These are phyloP conservation scores for Cyanoliseus patagonus DNA, from an alignment of 2,113 vertebrate genomes.

Conservation along the genomic window DNA sequence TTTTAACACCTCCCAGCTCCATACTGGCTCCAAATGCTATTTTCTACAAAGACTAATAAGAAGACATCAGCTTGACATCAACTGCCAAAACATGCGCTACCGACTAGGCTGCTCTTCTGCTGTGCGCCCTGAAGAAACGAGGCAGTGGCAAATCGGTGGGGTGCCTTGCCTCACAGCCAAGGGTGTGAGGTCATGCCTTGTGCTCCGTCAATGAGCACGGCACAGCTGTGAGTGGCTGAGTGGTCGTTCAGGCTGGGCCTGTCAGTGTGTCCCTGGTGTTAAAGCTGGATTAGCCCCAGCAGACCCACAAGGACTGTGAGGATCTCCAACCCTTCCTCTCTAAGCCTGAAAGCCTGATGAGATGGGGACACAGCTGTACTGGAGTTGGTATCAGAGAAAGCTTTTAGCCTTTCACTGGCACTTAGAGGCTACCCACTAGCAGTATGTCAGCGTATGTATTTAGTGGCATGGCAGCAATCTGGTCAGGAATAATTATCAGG, in stretches of 20 bases:
- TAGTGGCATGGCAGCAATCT: not conserved
- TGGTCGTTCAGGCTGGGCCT: not conserved
- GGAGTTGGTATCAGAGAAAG: not conserved
- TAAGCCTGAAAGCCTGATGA: not conserved
- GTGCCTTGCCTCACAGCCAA: not conserved
- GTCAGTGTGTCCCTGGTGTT: accelerated
- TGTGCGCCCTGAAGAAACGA: not conserved
- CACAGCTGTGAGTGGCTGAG: accelerated
- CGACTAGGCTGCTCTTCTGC: not conserved
- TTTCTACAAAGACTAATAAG: not conserved
- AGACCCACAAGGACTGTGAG: accelerated
- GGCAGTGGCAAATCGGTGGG: accelerated
- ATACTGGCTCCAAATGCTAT: not conserved
- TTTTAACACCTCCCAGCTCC: not conserved
- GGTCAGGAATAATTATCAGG: not conserved
- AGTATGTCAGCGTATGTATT: not conserved
- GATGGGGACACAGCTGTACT: not conserved
- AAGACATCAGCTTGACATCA: not conserved
- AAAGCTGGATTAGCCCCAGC: accelerated
- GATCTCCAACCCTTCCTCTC: not conserved
- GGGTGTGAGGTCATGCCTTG: not conserved
- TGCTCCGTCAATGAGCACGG: not conserved
- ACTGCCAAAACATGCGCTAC: not conserved
- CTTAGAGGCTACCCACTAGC: not conserved
- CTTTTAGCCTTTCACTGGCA: not conserved